Evolutionary conservation across 2,113 vertebrate species (phyloP).

Genomic region (Marmota flaviventris): DNA sequence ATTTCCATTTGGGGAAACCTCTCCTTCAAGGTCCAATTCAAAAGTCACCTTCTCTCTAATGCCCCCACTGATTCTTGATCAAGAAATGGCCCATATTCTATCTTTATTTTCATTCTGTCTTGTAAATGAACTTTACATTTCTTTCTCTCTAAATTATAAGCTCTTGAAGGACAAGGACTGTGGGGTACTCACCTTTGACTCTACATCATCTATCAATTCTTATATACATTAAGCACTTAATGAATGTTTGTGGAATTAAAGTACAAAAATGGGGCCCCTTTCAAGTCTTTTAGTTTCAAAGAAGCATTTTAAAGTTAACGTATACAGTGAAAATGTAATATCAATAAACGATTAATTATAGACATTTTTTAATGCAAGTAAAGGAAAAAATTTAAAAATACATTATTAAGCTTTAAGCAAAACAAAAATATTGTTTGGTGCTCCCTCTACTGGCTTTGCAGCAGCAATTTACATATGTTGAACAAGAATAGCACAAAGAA

Average conservation of each 20-base stretch:
- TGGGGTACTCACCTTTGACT: not conserved
- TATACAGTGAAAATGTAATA: slow-evolving; percentile 28
- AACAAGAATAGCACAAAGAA: slow-evolving; percentile 64
- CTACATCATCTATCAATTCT: not conserved
- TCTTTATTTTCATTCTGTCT: not conserved
- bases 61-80: not conserved
- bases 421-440: slow-evolving; percentile 76
- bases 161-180: not conserved
- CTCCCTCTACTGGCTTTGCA: slow-evolving; percentile 77
- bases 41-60: slow-evolving; percentile 12
- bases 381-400: not conserved
- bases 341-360: slow-evolving; percentile 22
- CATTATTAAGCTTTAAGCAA: slow-evolving; percentile 61
- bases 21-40: slow-evolving; percentile 18
- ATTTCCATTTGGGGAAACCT: slow-evolving; percentile 47
- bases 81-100: not conserved
- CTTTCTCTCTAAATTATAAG: slow-evolving; percentile 34
- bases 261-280: not conserved
- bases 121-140: slow-evolving; percentile 11
- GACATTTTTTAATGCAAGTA: slow-evolving; percentile 58
- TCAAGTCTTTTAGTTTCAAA: slow-evolving; percentile 40
- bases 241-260: not conserved
- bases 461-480: slow-evolving; percentile 5
- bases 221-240: slow-evolving; percentile 20
- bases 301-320: slow-evolving; percentile 41